Base-by-base conservation (phyloP, 2,888 invertebrate species). In the Corbicula japonica region DNA sequence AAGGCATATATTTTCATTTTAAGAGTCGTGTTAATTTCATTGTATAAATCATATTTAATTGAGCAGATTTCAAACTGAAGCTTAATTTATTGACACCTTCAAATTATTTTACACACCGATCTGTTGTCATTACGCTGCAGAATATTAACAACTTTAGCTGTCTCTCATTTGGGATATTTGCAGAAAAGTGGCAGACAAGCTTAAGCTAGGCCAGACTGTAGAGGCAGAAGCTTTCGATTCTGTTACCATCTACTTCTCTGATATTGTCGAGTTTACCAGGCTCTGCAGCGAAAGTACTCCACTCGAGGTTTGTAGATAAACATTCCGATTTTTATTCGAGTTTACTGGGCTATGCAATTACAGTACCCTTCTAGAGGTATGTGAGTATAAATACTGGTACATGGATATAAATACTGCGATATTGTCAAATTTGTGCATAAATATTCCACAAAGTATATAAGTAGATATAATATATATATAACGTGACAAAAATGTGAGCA, bases 211-310 rank as follows among this genome's bases (percentile, higher is more conserved):
- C 0, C 84, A 86, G 41, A 78, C 85, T 18, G 88, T 92, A 3
- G 78, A 90, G 58, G 91, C 92, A 0, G 92, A 91, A 65, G 84
- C 88, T 0, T 92, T 91, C 79, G 87, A 91, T 46, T 80, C 78
- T 23, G 92, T 92, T 10, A 92, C 91, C 15, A 88, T 92, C 62
- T 92, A 91, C 76, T 92, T 92, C 80, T 91, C 91, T 3, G 92
- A 92, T 65, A 91, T 92, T 63, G 90, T 91, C 1, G 88, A 91
- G 15, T 92, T 92, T 76, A 90, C 92, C 0, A 83, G 80, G n/a
- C 80, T 92, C 1, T 90, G 91, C 15, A 87, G 88, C 10, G 88
- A 88, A 44, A 91, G 91, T 78, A 88, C 89, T 0, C 92, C 92
- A 0, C 78, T 91, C 66, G 86, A 92, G 90, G 92, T 91, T 77